Evolutionary conservation across 2,888 invertebrate genomes (phyloP), one percentile per base, ranked within the genome.

Genomic region (Nematopogon swammerdamellus): DNA sequence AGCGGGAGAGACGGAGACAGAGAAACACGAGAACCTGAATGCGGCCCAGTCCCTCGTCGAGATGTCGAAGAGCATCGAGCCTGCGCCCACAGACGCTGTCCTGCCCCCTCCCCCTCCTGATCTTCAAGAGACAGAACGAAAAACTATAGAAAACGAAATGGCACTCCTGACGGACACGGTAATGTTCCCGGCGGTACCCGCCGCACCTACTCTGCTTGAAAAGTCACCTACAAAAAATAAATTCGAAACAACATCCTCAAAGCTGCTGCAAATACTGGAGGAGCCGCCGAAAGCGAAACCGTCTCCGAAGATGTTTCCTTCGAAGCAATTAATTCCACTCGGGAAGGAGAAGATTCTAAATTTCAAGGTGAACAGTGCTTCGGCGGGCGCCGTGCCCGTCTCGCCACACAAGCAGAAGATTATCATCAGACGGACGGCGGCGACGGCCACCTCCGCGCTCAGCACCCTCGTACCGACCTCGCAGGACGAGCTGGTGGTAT

Each of bases 221-320:
- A 18, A 53, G 45, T 54, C 54, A 44, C 25, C 25, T 10, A 25
- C 25, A 25, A 25, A 25, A 6, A 10, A 6, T n/a, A 65, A 67
- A 53, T 67, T 65, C 50, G 74, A 72, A 49, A 69, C 70, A n/a
- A 67, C 73, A 5, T 72, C 82, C 3, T 80, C 83, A 1, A 84
- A 82, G 65, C 60, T 85, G 44, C 63, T 84, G 52, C 82, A 83
- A 62, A 82, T 84, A 50, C 64, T 84, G 54, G 82, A 83, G 57
- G 82, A 82, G 55, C 74, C 79, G 0, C 67, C 69, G 16, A 74
- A 68, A 60, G 55, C 58, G 20, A 57, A 52, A 49, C 48, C 48
- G 16, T 19, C 61, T 8, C 63, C 59, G 50, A 76, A 68, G 56
- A 57, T 65, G 18, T 54, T 63, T 18, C 56, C 67, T 11, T 52